Evolutionary conservation across 2,888 invertebrate species (phyloP).

Genomic region (Harpalus rufipes): DNA sequence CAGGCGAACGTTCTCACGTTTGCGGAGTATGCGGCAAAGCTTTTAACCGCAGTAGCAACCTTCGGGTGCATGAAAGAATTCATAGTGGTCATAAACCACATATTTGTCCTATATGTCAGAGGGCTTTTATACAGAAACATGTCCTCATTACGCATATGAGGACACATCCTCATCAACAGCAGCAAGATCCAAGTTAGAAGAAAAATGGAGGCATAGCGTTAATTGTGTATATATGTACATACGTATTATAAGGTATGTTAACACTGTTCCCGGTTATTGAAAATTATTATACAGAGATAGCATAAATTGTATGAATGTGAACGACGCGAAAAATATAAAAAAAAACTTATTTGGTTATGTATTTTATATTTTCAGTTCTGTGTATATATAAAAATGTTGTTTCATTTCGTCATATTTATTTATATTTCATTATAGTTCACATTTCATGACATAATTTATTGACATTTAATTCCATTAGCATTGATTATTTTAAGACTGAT

Average conservation of each 20-base stretch:
- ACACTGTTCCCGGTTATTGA: no score
- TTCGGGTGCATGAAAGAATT: slow-evolving; percentile 67
- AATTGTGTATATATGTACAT: no score
- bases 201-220: neutral
- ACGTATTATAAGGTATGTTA: no score
- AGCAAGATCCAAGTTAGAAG: neutral
- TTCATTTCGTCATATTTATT: neutral
- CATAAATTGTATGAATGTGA: no score
- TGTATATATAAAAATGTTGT: neutral
- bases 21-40: slow-evolving; percentile 66
- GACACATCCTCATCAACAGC: slow-evolving; percentile 56
- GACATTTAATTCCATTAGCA: slow-evolving; percentile 19
- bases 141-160: slow-evolving; percentile 65
- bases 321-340: no score
- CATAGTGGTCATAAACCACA: slow-evolving; percentile 66
- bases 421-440: neutral
- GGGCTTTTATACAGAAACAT: slow-evolving; percentile 67
- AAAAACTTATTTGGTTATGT: no score
- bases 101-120: slow-evolving; percentile 62
- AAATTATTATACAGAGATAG: no score
- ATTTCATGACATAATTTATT: neutral
- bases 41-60: slow-evolving; percentile 67
- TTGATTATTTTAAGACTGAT: slow-evolving; percentile 35
- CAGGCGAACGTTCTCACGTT: slow-evolving; percentile 63
- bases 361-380: neutral